These are phyloP conservation scores for Plemyria rubiginata DNA, from an alignment of 2,888 invertebrate genomes.

Conservation along the genomic window DNA sequence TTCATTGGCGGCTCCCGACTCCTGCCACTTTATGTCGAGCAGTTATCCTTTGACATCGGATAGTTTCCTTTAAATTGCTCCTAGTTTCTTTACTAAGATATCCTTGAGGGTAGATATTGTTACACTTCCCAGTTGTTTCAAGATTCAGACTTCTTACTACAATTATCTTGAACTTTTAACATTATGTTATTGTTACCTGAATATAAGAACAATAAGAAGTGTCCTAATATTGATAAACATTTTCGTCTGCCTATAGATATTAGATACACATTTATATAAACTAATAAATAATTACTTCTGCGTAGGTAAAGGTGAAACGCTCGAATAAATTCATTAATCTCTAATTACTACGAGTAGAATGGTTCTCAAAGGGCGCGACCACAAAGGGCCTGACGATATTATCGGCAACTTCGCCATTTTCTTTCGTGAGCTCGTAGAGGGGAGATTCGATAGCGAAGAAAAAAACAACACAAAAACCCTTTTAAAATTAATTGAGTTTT, in stretches of 20 bases:
- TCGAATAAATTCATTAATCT: slow-evolving; percentile 72
- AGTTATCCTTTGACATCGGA: slow-evolving; percentile 50
- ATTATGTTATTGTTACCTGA: neutral
- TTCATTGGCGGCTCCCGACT: slow-evolving; percentile 63
- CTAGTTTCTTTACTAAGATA: slow-evolving; percentile 33
- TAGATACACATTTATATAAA: slow-evolving; percentile 30
- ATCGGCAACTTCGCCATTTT: slow-evolving; percentile 70
- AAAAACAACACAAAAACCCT: slow-evolving; percentile 84
- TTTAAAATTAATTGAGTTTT: slow-evolving; percentile 86
- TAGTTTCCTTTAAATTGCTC: slow-evolving; percentile 49
- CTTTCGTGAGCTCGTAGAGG: slow-evolving; percentile 50
- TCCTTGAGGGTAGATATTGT: slow-evolving; percentile 34
- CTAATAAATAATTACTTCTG: slow-evolving; percentile 35
- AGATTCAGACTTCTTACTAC: slow-evolving; percentile 5
- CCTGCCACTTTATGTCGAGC: slow-evolving; percentile 32
- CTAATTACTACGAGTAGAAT: slow-evolving; percentile 73
- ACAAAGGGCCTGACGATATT: slow-evolving; percentile 69
- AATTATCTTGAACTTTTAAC: neutral
- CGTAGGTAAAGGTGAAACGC: slow-evolving; percentile 36
- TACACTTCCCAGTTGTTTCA: slow-evolving; percentile 27
- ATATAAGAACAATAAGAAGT: neutral
- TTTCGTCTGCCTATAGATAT: neutral
- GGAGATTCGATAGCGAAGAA: slow-evolving; percentile 66
- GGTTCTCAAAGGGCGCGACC: slow-evolving; percentile 65
- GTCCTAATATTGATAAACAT: neutral